These are phyloP conservation scores for Aporophyla nigra DNA, from an alignment of 2,888 invertebrate species.

Conservation along the genomic window DNA sequence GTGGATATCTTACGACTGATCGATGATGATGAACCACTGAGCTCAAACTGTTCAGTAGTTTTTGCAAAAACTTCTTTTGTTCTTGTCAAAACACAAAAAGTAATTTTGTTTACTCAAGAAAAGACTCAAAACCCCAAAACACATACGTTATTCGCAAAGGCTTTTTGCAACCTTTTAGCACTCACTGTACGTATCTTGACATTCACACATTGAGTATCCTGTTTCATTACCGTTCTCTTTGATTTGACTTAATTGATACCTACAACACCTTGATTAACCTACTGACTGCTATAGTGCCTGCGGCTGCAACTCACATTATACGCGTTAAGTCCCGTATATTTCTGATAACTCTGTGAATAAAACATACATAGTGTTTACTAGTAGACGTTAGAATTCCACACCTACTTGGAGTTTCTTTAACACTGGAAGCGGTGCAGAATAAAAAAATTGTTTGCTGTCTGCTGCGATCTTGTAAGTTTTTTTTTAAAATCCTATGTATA, in stretches of 20 bases:
- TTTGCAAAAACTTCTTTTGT: no score
- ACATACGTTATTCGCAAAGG: constrained; percentile 1
- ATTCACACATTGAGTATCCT: background rate
- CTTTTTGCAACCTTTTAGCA: constrained; percentile 8
- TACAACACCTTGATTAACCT: background rate
- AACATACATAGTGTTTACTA: background rate
- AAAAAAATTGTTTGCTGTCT: no score
- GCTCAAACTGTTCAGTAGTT: background rate
- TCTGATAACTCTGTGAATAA: constrained; percentile 1
- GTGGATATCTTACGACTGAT: no score
- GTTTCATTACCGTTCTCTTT: background rate
- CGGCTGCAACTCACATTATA: background rate
- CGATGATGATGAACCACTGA: background rate
- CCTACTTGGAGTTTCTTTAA: no score
- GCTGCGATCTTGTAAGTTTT: no score
- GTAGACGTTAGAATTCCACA: background rate
- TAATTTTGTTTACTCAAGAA: background rate
- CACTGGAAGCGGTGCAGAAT: no score
- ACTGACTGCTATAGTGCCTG: background rate
- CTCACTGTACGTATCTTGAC: background rate
- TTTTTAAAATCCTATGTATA: no score
- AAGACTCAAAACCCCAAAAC: background rate
- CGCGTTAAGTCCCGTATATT: background rate
- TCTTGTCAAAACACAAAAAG: background rate
- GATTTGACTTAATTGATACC: background rate